Evolutionary conservation across 2,113 vertebrate species (phyloP).

Genomic region (Pangasianodon hypophthalmus): DNA sequence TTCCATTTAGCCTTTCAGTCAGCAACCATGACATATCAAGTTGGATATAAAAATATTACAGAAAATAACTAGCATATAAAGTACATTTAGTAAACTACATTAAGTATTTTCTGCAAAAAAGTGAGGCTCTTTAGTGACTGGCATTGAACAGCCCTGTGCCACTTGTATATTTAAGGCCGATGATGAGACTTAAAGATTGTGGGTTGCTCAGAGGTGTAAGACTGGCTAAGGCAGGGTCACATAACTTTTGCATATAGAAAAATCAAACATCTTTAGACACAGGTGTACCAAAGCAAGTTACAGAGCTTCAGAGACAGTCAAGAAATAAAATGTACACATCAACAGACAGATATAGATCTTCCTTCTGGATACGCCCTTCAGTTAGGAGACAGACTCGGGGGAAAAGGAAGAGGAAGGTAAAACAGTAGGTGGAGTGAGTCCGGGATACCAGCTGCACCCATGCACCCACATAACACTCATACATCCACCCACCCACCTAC

Average conservation of each 20-base stretch:
- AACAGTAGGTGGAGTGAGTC: not conserved
- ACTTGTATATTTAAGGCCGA: constrained; percentile 53
- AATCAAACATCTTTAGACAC: constrained; percentile 44
- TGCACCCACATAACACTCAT: constrained; percentile 3
- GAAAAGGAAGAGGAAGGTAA: constrained; percentile 3
- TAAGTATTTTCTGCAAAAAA: constrained; percentile 42
- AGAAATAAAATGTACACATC: constrained; percentile 35
- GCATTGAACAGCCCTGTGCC: constrained; percentile 43
- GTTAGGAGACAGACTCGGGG: not conserved
- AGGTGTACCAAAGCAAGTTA: constrained; percentile 34
- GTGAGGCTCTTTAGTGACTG: constrained; percentile 43
- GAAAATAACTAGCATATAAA: constrained; percentile 49
- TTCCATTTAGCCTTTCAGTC: constrained; percentile 29
- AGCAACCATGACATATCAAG: constrained; percentile 31
- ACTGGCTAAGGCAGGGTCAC: constrained; percentile 56
- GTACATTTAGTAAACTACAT: constrained; percentile 40
- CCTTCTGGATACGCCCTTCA: not conserved
- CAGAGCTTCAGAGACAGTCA: constrained; percentile 30
- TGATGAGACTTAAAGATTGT: constrained; percentile 41
- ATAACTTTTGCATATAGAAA: constrained; percentile 57
- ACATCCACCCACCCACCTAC: constrained; percentile 9
- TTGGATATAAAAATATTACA: constrained; percentile 47
- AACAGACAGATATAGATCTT: constrained; percentile 18
- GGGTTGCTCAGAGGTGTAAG: constrained; percentile 49
- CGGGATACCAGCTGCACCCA: constrained; percentile 4